Evolutionary conservation across 2,888 invertebrate genomes (phyloP).

Genomic region (Lycocerus yunnanus): DNA sequence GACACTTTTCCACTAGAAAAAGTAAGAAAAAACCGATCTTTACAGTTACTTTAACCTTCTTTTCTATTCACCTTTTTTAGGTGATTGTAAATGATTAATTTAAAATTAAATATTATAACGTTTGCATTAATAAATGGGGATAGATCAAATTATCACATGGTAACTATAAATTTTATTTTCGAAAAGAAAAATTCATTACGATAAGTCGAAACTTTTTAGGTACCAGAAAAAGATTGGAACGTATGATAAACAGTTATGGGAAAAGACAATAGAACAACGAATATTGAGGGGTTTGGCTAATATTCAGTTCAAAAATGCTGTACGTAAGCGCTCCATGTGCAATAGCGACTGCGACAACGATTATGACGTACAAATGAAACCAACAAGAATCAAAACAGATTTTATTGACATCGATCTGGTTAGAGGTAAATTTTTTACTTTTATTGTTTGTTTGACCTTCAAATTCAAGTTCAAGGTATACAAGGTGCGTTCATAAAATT

Average conservation of each 20-base stretch:
- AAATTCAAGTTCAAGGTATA: neutral
- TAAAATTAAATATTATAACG: conserved; percentile 5
- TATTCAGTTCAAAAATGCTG: conserved; percentile 52
- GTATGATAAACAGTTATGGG: conserved; percentile 98
- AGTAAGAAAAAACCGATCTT: neutral
- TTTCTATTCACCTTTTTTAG: neutral
- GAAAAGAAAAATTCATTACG: neutral
- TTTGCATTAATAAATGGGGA: conserved; percentile 41
- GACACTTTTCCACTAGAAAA: neutral
- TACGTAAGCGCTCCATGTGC: conserved; percentile 12
- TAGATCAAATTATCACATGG: conserved; percentile 48
- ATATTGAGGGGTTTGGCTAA: conserved; percentile 85
- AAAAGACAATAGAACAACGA: conserved; percentile 90
- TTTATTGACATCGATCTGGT: conserved; percentile 96
- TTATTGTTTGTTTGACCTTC: conserved; percentile 6
- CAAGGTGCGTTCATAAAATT: neutral
- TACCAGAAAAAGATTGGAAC: conserved; percentile 96
- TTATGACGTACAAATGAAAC: conserved; percentile 66
- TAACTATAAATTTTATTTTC: conserved; percentile 30
- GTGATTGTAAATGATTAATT: neutral
- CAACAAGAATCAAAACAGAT: conserved; percentile 83
- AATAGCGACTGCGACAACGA: conserved; percentile 12
- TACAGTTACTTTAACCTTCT: neutral
- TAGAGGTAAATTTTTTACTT: conserved; percentile 66
- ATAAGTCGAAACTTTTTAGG: conserved; percentile 58